Base-by-base conservation (phyloP, 2,797 vertebrate genomes). In the Oophaga sylvatica region DNA sequence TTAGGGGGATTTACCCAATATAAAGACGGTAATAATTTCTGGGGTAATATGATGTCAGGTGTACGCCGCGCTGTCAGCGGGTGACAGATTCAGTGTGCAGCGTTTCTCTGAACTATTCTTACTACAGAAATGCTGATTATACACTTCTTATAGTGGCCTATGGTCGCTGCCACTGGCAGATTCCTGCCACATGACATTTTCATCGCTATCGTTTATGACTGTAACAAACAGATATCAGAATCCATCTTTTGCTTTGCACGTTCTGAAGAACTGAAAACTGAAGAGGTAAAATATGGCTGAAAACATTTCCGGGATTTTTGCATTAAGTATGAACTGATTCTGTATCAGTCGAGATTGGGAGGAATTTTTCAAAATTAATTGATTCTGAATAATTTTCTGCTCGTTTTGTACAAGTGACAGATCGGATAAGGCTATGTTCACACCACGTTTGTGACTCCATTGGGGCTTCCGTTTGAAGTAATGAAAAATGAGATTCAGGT, bases 61-160 rank as follows among this genome's bases (percentile, higher is more conserved):
- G 60, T 83, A 31, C 2, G 29, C 2, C 3, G 17, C 12, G 65
- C 19, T 45, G 19, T 22, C 70, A 20, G 73, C 2, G 13, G 45
- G 6, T 53, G 62, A 65, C 41, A 41, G 29, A 19, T 83, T 29
- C 67, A 31, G 11, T n/a, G n/a, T 56, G 81, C 53, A 22, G 67
- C 68, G 59, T 22, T n/a, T 59, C 73, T 73, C 26, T 8, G 48
- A 59, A n/a, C 10, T 71, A 73, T 57, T 73, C n/a, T 59, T n/a
- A 41, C 48, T 8, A 16, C 15, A 83, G 17, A 29, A 60, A 83
- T 71, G 68, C 68, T 83, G 81, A 83, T 19, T 41, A 16, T 57
- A 59, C 6, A 29, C 2, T 73, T 83, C 57, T 57, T 15, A 35
- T 22, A n/a, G 31, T 26, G 67, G 60, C 35, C 81, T n/a, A n/a